Conservation (phyloP, 2,113 vertebrate genomes). For the Cathartes aura region DNA sequence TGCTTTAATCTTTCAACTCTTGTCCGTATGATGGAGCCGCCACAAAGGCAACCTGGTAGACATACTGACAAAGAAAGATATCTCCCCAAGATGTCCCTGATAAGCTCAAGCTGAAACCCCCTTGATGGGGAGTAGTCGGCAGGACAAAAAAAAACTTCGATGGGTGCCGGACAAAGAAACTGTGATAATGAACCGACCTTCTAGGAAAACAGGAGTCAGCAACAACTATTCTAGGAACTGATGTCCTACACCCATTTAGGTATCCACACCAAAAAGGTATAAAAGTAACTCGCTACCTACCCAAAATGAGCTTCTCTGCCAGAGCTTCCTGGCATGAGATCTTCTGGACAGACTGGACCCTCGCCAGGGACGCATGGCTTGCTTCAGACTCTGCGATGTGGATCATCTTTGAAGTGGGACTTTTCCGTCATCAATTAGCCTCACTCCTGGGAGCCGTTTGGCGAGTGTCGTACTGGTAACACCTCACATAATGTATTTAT, state of each 20-base stretch:
- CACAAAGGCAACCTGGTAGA: not conserved
- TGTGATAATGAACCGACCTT: not conserved
- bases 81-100: not conserved
- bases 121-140: not conserved
- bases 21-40: not conserved
- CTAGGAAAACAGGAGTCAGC: not conserved
- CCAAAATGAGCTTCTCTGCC: not conserved
- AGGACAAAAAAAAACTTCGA: not conserved
- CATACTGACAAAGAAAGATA: not conserved
- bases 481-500: not conserved
- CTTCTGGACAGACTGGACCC: not conserved
- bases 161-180: not conserved
- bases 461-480: not conserved
- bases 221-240: not conserved
- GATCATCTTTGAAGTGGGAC: not conserved
- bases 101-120: not conserved
- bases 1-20: not conserved
- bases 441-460: not conserved
- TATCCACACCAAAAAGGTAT: not conserved
- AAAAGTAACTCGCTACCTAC: not conserved
- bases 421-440: not conserved
- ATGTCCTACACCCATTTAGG: not conserved
- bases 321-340: not conserved
- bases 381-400: rapidly evolving
- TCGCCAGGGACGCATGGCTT: too few relatives aligned